Evolutionary conservation across 1,140 invertebrate genomes (phyloP).

Genomic region (Lanistes nyassanus): DNA sequence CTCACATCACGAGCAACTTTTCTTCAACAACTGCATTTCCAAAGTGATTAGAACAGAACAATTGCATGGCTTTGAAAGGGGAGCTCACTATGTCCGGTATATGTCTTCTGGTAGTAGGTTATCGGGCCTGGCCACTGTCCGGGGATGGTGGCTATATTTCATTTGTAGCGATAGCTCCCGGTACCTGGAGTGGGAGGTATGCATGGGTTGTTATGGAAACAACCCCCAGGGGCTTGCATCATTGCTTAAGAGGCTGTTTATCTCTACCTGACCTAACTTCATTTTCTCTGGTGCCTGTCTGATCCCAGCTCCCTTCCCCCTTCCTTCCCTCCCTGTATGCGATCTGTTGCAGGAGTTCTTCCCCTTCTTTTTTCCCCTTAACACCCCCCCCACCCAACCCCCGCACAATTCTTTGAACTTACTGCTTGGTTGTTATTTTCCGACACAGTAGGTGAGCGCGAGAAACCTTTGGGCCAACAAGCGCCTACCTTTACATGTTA

Average conservation of each 20-base stretch:
- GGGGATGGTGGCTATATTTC: too few species aligned
- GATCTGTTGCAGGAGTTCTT: neutral
- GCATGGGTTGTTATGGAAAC: neutral
- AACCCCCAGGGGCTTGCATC: neutral
- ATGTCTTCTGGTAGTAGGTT: too few species aligned
- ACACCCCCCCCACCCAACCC: neutral
- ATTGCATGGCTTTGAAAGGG: too few species aligned
- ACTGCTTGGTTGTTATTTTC: too few species aligned
- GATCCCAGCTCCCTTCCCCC: neutral
- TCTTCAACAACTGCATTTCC: too few species aligned
- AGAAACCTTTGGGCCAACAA: too few species aligned
- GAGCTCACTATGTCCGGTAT: too few species aligned
- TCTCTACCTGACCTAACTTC: neutral
- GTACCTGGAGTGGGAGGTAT: neutral
- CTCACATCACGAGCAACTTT: too few species aligned
- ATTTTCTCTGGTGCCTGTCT: neutral
- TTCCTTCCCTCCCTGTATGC: neutral
- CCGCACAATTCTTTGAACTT: neutral
- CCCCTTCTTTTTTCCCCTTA: neutral
- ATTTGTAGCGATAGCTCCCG: neutral
- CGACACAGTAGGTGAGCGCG: too few species aligned
- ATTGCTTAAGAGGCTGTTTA: neutral
- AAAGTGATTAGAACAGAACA: too few species aligned
- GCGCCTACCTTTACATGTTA: conserved; percentile 1
- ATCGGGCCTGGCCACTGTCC: too few species aligned